phyloP scores from a whole-genome alignment of 2,797 vertebrate genomes.

The Takifugu rubripes region DNA sequence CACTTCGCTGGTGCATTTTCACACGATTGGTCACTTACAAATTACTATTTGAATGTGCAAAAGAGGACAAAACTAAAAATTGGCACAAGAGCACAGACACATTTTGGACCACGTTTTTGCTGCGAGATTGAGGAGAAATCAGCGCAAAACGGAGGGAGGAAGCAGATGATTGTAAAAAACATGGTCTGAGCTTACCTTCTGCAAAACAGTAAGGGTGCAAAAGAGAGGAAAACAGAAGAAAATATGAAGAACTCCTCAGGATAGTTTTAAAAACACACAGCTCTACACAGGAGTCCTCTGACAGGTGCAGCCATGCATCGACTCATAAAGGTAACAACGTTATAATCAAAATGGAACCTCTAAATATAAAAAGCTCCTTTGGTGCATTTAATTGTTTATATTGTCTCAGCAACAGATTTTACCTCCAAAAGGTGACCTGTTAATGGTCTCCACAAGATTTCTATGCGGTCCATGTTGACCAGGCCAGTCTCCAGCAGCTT shows the following conservation, averaged over 20 bases:
- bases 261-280: constrained; percentile 25
- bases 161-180: constrained; percentile 41
- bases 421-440: constrained; percentile 97
- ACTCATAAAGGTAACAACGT: no score
- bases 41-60: constrained; percentile 9
- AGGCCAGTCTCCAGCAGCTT: constrained; percentile 96
- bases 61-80: constrained; percentile 23
- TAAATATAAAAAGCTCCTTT: not conserved
- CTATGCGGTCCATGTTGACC: constrained; percentile 98
- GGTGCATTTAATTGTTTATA: not conserved
- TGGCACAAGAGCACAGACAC: constrained; percentile 35
- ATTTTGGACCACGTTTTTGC: constrained; percentile 20
- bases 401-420: constrained; percentile 33
- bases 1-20: constrained; percentile 22
- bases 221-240: constrained; percentile 75
- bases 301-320: not conserved
- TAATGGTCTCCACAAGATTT: constrained; percentile 96
- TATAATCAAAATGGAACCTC: not conserved
- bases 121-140: constrained; percentile 28
- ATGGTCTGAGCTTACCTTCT: constrained; percentile 91
- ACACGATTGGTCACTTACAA: constrained; percentile 29
- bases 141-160: constrained; percentile 11
- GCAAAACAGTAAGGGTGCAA: constrained; percentile 85
- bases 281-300: constrained; percentile 16
- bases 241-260: constrained; percentile 64